Evolutionary conservation across 2,113 vertebrate genomes (phyloP), one percentile per base, ranked within the genome.

Genomic region (Phodopus roborovskii): DNA sequence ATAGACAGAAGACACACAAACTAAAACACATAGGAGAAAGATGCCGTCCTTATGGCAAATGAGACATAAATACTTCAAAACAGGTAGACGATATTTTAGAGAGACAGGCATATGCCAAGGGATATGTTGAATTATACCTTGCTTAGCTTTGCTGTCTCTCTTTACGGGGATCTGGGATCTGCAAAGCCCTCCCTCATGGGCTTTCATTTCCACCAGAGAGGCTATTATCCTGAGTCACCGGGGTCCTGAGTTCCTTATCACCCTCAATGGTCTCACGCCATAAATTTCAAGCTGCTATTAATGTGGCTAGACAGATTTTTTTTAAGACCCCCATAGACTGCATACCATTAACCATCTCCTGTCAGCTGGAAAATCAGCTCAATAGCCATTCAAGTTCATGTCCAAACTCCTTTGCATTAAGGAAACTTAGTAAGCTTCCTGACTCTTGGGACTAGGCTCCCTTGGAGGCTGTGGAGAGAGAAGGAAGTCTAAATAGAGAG

Each of bases 361-460:
- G 98, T 98, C 98, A 98, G 98, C 98, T 98, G 98, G 98, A 98
- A 99, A 98, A 98, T 98, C 98, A 98, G 97, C 97, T 98, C 97
- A 91, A 94, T 91, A 83, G 94, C 79, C 92, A 98, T 98, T 98
- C 96, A 98, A 98, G 96, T 90, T 97, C 98, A 96, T 39, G 75
- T 98, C 97, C 94, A 98, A 91, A 96, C 96, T 93, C 53, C 95
- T 97, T 17, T 60, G 91, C 53, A 82, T 97, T 94, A 95, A 95
- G 36, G 70, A 93, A 91, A 78, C 95, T 92, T 64, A 92, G 94
- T 50, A 96, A 91, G 62, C 50, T 48, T 88, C 97, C 94, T 0
- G 1, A 48, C 68, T 78, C 83, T 94, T 70, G 62, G 56, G 83
- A 60, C 68, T 64, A 81, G 94, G 75, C n/a, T 73, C 66, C 77